Conservation (phyloP, 2,888 invertebrate species). For the Tupiocoris notatus region DNA sequence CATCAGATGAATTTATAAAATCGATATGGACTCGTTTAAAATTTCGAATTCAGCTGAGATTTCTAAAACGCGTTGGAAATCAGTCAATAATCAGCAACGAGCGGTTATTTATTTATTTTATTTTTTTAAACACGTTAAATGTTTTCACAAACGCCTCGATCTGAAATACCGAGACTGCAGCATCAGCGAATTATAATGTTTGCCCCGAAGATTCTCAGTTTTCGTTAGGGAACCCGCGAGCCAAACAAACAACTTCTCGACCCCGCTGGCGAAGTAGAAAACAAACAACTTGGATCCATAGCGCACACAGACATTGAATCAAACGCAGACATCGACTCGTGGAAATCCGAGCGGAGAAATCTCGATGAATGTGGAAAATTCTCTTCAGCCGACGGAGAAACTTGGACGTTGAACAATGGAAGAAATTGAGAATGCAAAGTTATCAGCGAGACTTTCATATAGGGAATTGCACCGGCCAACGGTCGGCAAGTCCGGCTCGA, state of each 20-base stretch:
- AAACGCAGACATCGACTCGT: not conserved
- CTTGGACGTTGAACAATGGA: not conserved
- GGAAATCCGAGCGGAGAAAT: not conserved
- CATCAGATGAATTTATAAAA: too few relatives aligned
- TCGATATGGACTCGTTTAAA: too few relatives aligned
- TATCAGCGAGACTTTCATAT: not conserved
- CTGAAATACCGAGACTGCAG: too few relatives aligned
- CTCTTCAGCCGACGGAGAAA: not conserved
- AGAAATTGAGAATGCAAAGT: not conserved
- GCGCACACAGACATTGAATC: not conserved
- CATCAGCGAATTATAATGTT: not conserved
- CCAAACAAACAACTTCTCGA: not conserved
- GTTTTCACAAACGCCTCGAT: too few relatives aligned
- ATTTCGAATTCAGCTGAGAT: too few relatives aligned
- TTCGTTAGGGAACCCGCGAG: not conserved
- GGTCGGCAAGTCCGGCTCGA: not conserved
- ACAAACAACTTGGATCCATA: not conserved
- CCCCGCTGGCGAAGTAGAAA: not conserved
- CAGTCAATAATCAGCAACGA: too few relatives aligned
- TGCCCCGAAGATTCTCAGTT: not conserved
- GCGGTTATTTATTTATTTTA: too few relatives aligned
- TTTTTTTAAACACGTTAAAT: too few relatives aligned
- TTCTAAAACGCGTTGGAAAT: too few relatives aligned
- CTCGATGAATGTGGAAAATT: not conserved
- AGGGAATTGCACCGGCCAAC: not conserved